Evolutionary conservation across 2,797 vertebrate species (phyloP), one percentile per base, ranked within the genome.

Genomic region (Centroberyx gerrardi): DNA sequence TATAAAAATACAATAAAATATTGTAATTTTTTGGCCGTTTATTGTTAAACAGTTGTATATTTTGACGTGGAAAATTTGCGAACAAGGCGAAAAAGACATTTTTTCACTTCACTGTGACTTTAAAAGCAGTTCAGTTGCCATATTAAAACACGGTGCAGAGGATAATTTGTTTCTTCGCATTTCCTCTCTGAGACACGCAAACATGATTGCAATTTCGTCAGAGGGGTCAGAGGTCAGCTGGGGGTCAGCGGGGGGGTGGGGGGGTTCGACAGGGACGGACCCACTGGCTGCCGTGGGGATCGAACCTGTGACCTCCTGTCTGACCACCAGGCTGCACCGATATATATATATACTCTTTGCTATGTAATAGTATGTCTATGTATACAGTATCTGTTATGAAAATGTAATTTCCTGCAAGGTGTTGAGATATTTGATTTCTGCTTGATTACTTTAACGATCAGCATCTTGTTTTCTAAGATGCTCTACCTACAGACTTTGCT

Each of bases 81-180:
- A n/a, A n/a, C n/a, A n/a, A 22, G 22, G 22, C 22, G 1, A 22
- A 22, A 22, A 22, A 55, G 8, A 31, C 40, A 2, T 4, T 10
- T 74, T 22, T 70, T 55, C 8, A 33, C 74, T 61, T 63, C 54
- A 80, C 56, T 60, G 78, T 73, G 74, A 73, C 64, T 60, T 67
- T 71, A 62, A 71, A 72, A 40, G 14, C 36, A 40, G 9, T 15
- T 17, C 22, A 54, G 2, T 29, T 72, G 61, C 9, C 5, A 2
- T 40, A 27, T 54, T n/a, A 22, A 28, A 2, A 53, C 22, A 53
- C 18, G 5, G 18, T 6, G 17, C 12, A 12, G 15, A 0, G 38
- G 28, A 14, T 27, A 54, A n/a, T 8, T 22, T 10, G 4, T 33
- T 51, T 44, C 2, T 42, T 18, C 15, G 12, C 17, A 18, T 29